Conservation (phyloP, 2,797 vertebrate species). For the Decapterus maruadsi region DNA sequence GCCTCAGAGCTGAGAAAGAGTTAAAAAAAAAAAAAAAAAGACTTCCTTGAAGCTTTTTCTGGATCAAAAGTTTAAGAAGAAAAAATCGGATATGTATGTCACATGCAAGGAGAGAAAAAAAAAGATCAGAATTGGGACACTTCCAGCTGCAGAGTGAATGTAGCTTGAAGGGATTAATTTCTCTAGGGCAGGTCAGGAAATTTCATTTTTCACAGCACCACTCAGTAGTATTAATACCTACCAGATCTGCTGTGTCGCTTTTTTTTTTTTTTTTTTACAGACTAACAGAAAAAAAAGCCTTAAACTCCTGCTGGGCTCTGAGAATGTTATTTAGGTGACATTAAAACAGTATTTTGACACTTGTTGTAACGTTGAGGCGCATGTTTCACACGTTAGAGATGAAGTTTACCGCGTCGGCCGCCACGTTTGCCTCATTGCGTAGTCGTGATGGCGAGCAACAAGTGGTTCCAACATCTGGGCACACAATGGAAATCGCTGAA, state of each 20-base stretch:
- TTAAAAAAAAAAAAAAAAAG: slow-evolving; percentile 20
- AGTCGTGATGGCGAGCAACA: slow-evolving; percentile 5
- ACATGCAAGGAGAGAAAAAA: slow-evolving; percentile 14
- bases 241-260: slow-evolving; percentile 18
- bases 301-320: not conserved
- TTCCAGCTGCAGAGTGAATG: slow-evolving; percentile 32
- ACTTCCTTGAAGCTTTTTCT: slow-evolving; percentile 26
- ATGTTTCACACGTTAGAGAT: not conserved
- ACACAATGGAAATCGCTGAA: not conserved
- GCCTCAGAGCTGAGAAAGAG: not conserved
- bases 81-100: slow-evolving; percentile 28
- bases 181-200: slow-evolving; percentile 42
- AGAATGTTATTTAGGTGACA: slow-evolving; percentile 5
- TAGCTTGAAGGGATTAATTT: slow-evolving; percentile 46
- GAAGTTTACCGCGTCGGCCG: not conserved
- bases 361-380: not conserved
- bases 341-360: slow-evolving; percentile 12
- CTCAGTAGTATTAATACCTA: slow-evolving; percentile 37
- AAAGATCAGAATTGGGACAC: slow-evolving; percentile 38
- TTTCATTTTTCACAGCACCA: slow-evolving; percentile 33
- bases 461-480: not conserved
- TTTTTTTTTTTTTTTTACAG: not conserved
- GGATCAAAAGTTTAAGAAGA: slow-evolving; percentile 18
- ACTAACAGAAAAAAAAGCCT: not conserved
- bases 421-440: not conserved